Conservation (phyloP, 2,888 invertebrate species). For the Iphiclides podalirius region DNA sequence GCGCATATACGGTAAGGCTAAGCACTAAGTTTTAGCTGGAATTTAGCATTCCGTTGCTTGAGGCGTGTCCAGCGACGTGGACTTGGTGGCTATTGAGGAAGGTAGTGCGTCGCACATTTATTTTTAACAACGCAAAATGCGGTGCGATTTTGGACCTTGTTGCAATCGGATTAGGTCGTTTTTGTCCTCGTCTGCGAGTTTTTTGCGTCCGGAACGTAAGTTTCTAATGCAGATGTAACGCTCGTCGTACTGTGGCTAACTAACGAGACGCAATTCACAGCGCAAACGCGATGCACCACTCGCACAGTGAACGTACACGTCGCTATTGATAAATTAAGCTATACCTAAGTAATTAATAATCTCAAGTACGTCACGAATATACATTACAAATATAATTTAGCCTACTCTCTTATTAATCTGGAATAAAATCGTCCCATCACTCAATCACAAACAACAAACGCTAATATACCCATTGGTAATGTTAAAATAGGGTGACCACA, state of each 20-base stretch:
- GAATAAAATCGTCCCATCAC: slow-evolving; percentile 6
- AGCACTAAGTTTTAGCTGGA: slow-evolving; percentile 12
- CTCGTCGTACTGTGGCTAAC: too few relatives aligned
- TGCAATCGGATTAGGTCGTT: too few relatives aligned
- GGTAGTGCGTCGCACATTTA: neutral
- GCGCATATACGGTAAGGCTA: slow-evolving; percentile 1
- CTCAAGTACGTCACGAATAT: slow-evolving; percentile 14
- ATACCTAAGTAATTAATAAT: slow-evolving; percentile 14
- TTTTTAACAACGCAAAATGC: neutral
- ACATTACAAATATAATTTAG: slow-evolving; percentile 21
- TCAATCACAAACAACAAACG: slow-evolving; percentile 2
- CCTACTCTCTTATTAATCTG: slow-evolving; percentile 18
- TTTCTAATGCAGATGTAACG: too few relatives aligned
- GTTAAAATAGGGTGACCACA: neutral
- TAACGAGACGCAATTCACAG: too few relatives aligned
- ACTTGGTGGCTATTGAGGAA: neutral
- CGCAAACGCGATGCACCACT: too few relatives aligned
- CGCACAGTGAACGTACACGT: slow-evolving; percentile 15
- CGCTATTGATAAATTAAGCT: slow-evolving; percentile 12
- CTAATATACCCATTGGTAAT: slow-evolving; percentile 2
- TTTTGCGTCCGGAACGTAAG: too few relatives aligned
- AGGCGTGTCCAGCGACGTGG: neutral
- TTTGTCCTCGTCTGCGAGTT: too few relatives aligned
- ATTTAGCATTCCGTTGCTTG: neutral
- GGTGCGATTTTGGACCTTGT: too few relatives aligned